Percentiles rank a stretch among this genome's conserved stretches.
Evolutionary conservation across 2,888 invertebrate species (phyloP).

Genomic region (Drosophila testacea): DNA sequence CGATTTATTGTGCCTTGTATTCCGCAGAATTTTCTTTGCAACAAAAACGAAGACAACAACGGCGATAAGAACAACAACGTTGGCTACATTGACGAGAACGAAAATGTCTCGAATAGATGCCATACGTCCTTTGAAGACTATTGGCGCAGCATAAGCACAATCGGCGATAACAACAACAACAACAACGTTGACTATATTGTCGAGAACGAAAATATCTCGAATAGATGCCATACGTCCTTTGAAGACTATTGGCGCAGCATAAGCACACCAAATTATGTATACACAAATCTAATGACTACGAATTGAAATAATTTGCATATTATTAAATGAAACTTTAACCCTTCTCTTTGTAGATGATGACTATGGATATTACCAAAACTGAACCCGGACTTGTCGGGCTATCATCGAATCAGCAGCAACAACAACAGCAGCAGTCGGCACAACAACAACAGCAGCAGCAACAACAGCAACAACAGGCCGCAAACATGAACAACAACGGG

Average conservation of each 20-base stretch:
- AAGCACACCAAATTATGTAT: conserved; percentile 27
- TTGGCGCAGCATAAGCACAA: conserved; percentile 37
- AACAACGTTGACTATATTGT: too few relatives aligned
- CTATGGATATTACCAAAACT: conserved; percentile 95
- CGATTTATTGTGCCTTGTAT: conserved; percentile 49
- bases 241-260: conserved; percentile 37
- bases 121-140: conserved; percentile 13
- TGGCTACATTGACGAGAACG: background rate
- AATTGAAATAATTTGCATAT: background rate
- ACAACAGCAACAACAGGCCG: conserved; percentile 51
- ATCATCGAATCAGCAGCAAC: conserved; percentile 79
- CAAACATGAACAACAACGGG: conserved; percentile 60
- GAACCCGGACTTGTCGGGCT: conserved; percentile 86
- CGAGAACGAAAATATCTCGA: background rate
- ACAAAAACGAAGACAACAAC: conserved; percentile 1
- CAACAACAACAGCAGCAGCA: conserved; percentile 51
- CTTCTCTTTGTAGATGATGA: conserved; percentile 87
- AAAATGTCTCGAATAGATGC: background rate
- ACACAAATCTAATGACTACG: background rate
- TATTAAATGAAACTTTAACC: too few relatives aligned
- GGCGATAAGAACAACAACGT: background rate
- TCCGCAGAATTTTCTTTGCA: background rate
- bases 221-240: background rate
- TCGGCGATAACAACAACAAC: too few relatives aligned
- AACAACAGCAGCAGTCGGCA: conserved; percentile 55